These are phyloP conservation scores for Leptocoma aspasia DNA, from an alignment of 2,113 vertebrate genomes.

Conservation along the genomic window DNA sequence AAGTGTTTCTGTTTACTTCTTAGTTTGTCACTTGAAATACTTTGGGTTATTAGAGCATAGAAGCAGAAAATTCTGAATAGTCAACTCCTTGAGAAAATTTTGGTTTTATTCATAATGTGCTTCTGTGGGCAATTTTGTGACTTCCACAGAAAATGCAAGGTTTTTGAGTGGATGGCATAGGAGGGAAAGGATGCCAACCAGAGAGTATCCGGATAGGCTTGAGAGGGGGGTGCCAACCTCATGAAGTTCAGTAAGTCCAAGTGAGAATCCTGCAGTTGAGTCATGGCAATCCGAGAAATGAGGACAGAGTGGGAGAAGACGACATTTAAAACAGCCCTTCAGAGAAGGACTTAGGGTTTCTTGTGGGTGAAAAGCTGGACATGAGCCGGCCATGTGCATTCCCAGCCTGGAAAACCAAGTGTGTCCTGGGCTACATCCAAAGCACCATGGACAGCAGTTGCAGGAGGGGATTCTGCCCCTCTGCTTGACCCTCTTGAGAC, in stretches of 20 bases:
- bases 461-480: background rate
- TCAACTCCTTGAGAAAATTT: background rate
- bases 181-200: background rate
- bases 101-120: background rate
- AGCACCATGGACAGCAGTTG: background rate
- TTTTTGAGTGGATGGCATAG: background rate
- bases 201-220: background rate
- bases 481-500: background rate
- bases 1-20: background rate
- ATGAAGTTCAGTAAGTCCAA: background rate
- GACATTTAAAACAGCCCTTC: background rate
- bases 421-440: background rate
- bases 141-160: background rate
- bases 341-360: background rate
- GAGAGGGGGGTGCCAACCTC: rapidly evolving
- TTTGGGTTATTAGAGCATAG: background rate
- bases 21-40: background rate
- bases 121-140: background rate
- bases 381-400: background rate
- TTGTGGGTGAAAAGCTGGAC: background rate
- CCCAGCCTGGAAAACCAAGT: background rate
- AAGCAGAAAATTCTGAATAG: background rate
- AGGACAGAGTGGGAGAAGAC: background rate
- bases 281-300: background rate
- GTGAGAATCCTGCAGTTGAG: background rate